These are phyloP conservation scores for Drosophila persimilis DNA, from an alignment of 1,140 invertebrate species.

Conservation along the genomic window DNA sequence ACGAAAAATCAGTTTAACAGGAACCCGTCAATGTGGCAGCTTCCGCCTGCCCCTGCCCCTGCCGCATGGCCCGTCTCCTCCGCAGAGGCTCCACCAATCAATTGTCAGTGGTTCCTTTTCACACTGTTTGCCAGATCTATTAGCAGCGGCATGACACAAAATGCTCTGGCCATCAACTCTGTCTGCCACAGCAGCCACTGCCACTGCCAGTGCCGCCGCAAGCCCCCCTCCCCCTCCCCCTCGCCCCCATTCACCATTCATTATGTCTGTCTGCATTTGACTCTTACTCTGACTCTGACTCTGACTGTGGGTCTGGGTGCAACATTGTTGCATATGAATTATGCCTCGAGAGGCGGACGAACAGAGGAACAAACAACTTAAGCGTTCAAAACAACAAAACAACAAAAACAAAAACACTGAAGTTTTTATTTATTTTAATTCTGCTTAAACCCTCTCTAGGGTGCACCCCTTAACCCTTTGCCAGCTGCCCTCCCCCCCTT, in stretches of 20 bases:
- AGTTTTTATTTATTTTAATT: conserved; percentile 80
- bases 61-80: background rate
- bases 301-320: conserved; percentile 19
- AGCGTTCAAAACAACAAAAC: conserved; percentile 48
- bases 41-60: conserved; percentile 9
- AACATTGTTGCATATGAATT: conserved; percentile 75
- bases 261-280: conserved; percentile 60
- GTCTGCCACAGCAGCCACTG: background rate
- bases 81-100: conserved; percentile 7
- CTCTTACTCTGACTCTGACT: too few species aligned
- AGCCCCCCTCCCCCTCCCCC: too few species aligned
- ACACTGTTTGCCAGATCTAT: conserved; percentile 73
- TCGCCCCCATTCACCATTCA: conserved; percentile 23
- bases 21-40: conserved; percentile 34
- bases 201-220: too few species aligned
- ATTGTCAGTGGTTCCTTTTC: conserved; percentile 43
- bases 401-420: conserved; percentile 34
- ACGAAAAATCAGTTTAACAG: conserved; percentile 50
- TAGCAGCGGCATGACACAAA: conserved; percentile 60
- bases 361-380: conserved; percentile 75
- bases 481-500: background rate
- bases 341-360: conserved; percentile 63
- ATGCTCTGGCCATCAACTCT: conserved; percentile 46
- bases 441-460: conserved; percentile 28
- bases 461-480: conserved; percentile 15